Evolutionary conservation across 2,888 invertebrate genomes (phyloP).

Genomic region (Torymus texanus): DNA sequence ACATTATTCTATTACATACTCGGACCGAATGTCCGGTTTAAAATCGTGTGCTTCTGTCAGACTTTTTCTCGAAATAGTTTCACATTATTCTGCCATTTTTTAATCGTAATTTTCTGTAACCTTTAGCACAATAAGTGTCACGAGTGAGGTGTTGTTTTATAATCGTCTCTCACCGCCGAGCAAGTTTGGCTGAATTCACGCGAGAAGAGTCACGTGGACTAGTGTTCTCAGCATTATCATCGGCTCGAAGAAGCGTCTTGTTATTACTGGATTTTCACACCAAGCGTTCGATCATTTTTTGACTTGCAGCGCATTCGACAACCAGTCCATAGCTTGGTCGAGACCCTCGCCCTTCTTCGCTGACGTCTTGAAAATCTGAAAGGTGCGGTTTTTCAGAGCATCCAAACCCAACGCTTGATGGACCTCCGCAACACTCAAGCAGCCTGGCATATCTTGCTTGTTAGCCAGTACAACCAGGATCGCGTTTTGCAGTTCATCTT

Average conservation of each 20-base stretch:
- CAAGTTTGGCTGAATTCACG: conserved; percentile 31
- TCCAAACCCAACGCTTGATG: conserved; percentile 97
- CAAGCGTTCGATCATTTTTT: conserved; percentile 81
- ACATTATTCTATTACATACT: conserved; percentile 3
- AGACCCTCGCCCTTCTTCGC: conserved; percentile 98
- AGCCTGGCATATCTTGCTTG: conserved; percentile 99
- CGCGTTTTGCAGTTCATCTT: conserved; percentile 97
- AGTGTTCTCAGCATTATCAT: conserved; percentile 27
- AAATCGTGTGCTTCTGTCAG: conserved; percentile 48
- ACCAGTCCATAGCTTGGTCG: conserved; percentile 99
- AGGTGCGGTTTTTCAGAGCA: conserved; percentile 95
- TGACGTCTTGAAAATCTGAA: conserved; percentile 99
- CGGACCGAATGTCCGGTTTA: too few relatives aligned
- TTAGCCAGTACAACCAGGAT: conserved; percentile 98
- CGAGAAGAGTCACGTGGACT: conserved; percentile 27
- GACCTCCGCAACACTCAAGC: conserved; percentile 96
- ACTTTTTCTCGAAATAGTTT: conserved; percentile 53
- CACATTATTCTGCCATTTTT: conserved; percentile 24
- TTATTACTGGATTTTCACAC: conserved; percentile 15
- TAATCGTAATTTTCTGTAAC: conserved; percentile 23
- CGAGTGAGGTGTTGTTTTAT: conserved; percentile 4
- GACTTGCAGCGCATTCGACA: conserved; percentile 91
- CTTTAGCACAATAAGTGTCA: conserved; percentile 32
- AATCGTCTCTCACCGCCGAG: conserved; percentile 9
- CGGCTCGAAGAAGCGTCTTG: conserved; percentile 27